A percentile compares a stretch with the other conserved stretches of the same genome.
phyloP scores from a whole-genome alignment of 2,888 invertebrate species.

The Parapristionchus giblindavisi region DNA sequence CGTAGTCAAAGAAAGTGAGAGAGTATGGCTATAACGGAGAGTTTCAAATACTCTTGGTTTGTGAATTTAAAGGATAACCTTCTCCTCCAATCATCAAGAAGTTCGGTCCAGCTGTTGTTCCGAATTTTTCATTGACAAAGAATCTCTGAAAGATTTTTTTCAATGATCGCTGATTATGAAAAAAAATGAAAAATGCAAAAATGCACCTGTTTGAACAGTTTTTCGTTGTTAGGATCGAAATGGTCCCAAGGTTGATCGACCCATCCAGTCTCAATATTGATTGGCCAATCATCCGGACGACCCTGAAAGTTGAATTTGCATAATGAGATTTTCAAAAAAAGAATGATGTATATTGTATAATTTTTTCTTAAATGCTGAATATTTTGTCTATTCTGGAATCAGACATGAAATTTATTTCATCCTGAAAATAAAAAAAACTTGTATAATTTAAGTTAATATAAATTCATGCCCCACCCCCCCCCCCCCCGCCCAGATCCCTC shows the following conservation, averaged over 20 bases:
- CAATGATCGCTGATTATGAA: not conserved
- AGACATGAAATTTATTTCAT: too few relatives aligned
- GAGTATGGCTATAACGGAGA: too few relatives aligned
- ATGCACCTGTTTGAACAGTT: slow-evolving; percentile 49
- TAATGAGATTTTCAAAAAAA: too few relatives aligned
- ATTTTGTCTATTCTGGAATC: too few relatives aligned
- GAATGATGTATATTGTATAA: too few relatives aligned
- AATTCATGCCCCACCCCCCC: too few relatives aligned
- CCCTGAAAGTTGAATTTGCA: not conserved
- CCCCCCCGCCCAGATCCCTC: too few relatives aligned
- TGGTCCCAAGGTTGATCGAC: slow-evolving; percentile 50
- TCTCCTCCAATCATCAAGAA: slow-evolving; percentile 96
- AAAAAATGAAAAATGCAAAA: not conserved
- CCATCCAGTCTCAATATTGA: slow-evolving; percentile 31
- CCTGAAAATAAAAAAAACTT: too few relatives aligned
- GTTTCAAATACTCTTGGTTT: too few relatives aligned
- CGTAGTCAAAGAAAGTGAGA: too few relatives aligned
- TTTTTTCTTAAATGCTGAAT: too few relatives aligned
- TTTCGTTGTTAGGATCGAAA: slow-evolving; percentile 47
- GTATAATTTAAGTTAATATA: too few relatives aligned
- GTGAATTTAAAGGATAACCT: slow-evolving; percentile 72
- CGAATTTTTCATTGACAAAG: slow-evolving; percentile 34
- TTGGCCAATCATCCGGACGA: slow-evolving; percentile 30
- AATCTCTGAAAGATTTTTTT: slow-evolving; percentile 14
- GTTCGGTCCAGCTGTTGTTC: slow-evolving; percentile 78